Percentiles rank a stretch among this genome's conserved stretches.
Evolutionary conservation across 53 echinoderm and acorn worm species (phyloP).

Genomic region (Paracentrotus lividus): DNA sequence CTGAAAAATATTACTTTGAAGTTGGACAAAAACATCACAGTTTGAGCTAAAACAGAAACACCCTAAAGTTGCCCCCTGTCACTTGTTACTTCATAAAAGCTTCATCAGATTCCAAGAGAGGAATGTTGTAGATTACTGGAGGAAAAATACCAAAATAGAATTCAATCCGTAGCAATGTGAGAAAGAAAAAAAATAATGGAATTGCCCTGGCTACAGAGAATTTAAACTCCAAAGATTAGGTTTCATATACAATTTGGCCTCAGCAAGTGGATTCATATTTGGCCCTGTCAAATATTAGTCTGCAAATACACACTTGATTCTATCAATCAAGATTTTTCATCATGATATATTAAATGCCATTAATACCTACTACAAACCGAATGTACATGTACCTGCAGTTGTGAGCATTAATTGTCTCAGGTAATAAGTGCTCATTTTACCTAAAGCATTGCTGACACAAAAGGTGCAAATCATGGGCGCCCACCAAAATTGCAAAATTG

Average conservation of each 20-base stretch:
- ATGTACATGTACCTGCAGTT: background rate
- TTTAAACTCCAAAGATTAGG: conserved; percentile 9
- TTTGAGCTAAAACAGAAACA: conserved; percentile 42
- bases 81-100: conserved; percentile 29
- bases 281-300: conserved; percentile 51
- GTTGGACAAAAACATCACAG: background rate
- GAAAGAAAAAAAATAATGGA: conserved; percentile 20
- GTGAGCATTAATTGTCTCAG: too few relatives aligned
- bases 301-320: conserved; percentile 24
- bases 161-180: background rate
- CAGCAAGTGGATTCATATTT: conserved; percentile 43
- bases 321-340: background rate
- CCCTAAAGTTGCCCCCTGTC: conserved; percentile 30
- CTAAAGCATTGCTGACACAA: too few relatives aligned
- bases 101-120: conserved; percentile 14
- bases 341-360: background rate
- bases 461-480: too few relatives aligned
- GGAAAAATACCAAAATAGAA: conserved; percentile 42
- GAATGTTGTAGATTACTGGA: background rate
- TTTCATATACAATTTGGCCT: conserved; percentile 35
- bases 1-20: background rate
- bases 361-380: background rate
- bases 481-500: too few relatives aligned
- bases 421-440: too few relatives aligned
- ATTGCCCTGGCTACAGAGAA: conserved; percentile 7